These are phyloP conservation scores for Anastrepha obliqua DNA, from an alignment of 1,140 invertebrate genomes.

Conservation along the genomic window DNA sequence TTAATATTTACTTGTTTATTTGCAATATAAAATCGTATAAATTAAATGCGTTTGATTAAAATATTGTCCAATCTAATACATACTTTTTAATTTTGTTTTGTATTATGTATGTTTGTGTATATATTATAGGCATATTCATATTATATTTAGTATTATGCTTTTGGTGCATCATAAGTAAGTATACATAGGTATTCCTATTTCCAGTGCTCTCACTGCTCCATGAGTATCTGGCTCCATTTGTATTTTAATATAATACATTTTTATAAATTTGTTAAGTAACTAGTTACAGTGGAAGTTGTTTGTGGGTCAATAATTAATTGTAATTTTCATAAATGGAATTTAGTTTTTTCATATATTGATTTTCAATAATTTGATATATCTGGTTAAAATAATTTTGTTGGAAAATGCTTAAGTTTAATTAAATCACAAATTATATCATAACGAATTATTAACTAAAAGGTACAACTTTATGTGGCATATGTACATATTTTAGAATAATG, in stretches of 20 bases:
- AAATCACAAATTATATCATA: not conserved
- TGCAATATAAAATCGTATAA: slow-evolving; percentile 53
- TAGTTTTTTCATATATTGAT: not conserved
- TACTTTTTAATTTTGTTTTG: slow-evolving; percentile 31
- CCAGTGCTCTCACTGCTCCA: not conserved
- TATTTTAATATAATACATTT: not conserved
- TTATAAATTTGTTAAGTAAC: not conserved
- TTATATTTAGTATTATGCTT: slow-evolving; percentile 13
- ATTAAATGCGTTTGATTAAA: slow-evolving; percentile 57
- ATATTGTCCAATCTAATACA: slow-evolving; percentile 57
- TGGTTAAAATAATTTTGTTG: not conserved
- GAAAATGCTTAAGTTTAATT: not conserved
- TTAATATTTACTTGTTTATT: slow-evolving; percentile 17
- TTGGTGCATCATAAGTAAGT: not conserved
- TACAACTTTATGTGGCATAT: slow-evolving; percentile 13
- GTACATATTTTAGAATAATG: slow-evolving; percentile 35
- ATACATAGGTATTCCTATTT: not conserved
- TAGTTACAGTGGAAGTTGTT: not conserved
- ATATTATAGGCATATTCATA: slow-evolving; percentile 16
- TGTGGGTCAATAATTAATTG: not conserved
- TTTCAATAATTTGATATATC: not conserved
- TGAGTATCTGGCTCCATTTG: not conserved
- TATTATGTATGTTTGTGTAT: slow-evolving; percentile 38
- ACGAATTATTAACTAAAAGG: slow-evolving; percentile 38
- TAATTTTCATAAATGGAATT: not conserved